Percentiles rank a stretch among this genome's conserved stretches.
Conservation (phyloP, 2,797 vertebrate genomes). For the Rhadinocentrus ornatus region DNA sequence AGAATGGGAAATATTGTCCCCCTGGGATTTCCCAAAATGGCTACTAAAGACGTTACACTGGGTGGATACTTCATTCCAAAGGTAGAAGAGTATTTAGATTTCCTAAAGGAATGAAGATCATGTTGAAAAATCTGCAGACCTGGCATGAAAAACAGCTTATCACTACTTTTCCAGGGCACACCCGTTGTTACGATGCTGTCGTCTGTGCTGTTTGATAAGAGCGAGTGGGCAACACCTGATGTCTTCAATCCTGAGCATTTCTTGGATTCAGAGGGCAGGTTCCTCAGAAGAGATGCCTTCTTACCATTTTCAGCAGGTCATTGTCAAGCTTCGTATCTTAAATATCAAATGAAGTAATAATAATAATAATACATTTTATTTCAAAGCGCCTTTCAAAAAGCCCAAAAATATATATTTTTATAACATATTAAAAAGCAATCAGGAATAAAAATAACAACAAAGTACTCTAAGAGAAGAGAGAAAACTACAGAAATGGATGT, state of each 20-base stretch:
- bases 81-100: slow-evolving; percentile 66
- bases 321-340: neutral
- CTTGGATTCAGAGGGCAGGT: slow-evolving; percentile 83
- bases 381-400: too few species aligned
- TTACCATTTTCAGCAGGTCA: slow-evolving; percentile 85
- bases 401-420: too few species aligned
- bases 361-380: too few species aligned
- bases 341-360: neutral
- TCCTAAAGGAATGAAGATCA: neutral
- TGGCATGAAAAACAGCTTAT: neutral
- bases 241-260: slow-evolving; percentile 88
- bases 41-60: slow-evolving; percentile 72
- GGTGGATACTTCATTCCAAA: slow-evolving; percentile 85
- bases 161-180: slow-evolving; percentile 77
- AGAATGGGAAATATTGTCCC: slow-evolving; percentile 84
- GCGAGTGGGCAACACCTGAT: slow-evolving; percentile 85
- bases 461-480: too few species aligned
- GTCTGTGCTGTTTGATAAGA: slow-evolving; percentile 83
- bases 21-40: slow-evolving; percentile 76
- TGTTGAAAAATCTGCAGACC: slow-evolving; percentile 48
- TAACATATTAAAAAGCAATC: too few species aligned
- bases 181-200: slow-evolving; percentile 49
- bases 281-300: slow-evolving; percentile 84
- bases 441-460: too few species aligned
- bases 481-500: too few species aligned